A percentile compares a stretch with the other conserved stretches of the same genome.
phyloP scores from a whole-genome alignment of 2,888 invertebrate genomes.

The Synanthedon tipuliformis region DNA sequence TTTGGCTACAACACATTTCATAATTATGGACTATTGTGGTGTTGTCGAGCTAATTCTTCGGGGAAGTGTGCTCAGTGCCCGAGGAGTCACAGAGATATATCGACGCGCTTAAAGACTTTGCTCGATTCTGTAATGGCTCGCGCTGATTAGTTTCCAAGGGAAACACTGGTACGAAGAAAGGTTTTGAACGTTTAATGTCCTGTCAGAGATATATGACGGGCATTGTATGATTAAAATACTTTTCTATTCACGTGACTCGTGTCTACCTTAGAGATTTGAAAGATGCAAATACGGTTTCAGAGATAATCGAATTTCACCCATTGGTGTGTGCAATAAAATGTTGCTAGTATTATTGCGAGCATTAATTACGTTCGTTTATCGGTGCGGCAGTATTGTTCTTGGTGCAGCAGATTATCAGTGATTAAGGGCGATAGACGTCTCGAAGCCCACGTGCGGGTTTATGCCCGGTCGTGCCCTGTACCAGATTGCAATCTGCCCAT shows the following conservation, averaged over 20 bases:
- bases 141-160: slow-evolving; percentile 60
- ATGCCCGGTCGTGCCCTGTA: slow-evolving; percentile 47
- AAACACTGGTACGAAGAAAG: slow-evolving; percentile 58
- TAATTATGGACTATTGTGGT: slow-evolving; percentile 69
- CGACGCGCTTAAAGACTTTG: slow-evolving; percentile 36
- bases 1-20: slow-evolving; percentile 66
- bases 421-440: slow-evolving; percentile 44
- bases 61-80: slow-evolving; percentile 41
- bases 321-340: not conserved
- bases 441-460: slow-evolving; percentile 41
- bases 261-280: not conserved
- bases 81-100: slow-evolving; percentile 42
- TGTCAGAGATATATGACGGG: slow-evolving; percentile 16
- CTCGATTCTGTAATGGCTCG: slow-evolving; percentile 42
- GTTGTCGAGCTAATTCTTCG: slow-evolving; percentile 56
- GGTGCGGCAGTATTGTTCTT: slow-evolving; percentile 47
- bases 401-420: slow-evolving; percentile 43
- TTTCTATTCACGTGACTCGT: not conserved
- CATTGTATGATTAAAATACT: not conserved
- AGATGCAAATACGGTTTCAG: not conserved
- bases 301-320: not conserved
- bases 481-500: slow-evolving; percentile 43
- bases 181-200: slow-evolving; percentile 32
- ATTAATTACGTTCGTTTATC: slow-evolving; percentile 53
- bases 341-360: slow-evolving; percentile 21